These are phyloP conservation scores for Galendromus occidentalis DNA, from an alignment of 1,140 invertebrate species.

Conservation along the genomic window DNA sequence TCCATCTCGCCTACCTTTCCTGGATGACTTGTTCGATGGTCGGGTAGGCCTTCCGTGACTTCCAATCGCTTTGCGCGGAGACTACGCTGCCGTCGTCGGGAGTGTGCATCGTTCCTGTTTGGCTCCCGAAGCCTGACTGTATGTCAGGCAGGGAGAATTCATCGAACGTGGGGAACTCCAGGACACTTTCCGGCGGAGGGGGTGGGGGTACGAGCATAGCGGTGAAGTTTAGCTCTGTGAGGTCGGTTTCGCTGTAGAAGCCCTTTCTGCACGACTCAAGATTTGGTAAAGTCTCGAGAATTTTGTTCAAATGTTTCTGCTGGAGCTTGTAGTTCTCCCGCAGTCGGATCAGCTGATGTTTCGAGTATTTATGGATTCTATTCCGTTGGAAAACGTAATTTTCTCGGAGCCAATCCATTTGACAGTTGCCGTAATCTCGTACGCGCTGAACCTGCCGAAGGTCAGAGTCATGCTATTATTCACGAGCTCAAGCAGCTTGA, in stretches of 20 bases:
- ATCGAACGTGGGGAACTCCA: not conserved
- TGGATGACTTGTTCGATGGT: conserved; percentile 4
- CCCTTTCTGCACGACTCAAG: conserved; percentile 69
- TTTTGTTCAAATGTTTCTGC: conserved; percentile 78
- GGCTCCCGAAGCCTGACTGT: not conserved
- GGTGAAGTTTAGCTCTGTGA: not conserved
- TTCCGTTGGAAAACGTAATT: conserved; percentile 86
- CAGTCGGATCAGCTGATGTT: conserved; percentile 63
- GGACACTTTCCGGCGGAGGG: not conserved
- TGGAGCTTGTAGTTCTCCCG: conserved; percentile 85
- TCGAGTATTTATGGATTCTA: conserved; percentile 78
- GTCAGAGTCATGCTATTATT: not conserved
- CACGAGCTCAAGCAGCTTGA: too few species aligned
- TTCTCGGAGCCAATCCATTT: conserved; percentile 75
- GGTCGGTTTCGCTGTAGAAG: conserved; percentile 23
- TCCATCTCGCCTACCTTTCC: not conserved
- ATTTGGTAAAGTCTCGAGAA: conserved; percentile 82
- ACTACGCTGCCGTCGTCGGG: not conserved
- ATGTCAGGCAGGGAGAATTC: conserved; percentile 6
- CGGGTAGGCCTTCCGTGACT: not conserved
- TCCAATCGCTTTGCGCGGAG: not conserved
- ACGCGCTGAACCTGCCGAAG: conserved; percentile 37
- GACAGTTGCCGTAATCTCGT: conserved; percentile 65
- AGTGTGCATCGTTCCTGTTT: not conserved
- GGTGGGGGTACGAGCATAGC: not conserved